Evolutionary conservation across 2,888 invertebrate genomes (phyloP).

Genomic region (Iselma pallidipennis): DNA sequence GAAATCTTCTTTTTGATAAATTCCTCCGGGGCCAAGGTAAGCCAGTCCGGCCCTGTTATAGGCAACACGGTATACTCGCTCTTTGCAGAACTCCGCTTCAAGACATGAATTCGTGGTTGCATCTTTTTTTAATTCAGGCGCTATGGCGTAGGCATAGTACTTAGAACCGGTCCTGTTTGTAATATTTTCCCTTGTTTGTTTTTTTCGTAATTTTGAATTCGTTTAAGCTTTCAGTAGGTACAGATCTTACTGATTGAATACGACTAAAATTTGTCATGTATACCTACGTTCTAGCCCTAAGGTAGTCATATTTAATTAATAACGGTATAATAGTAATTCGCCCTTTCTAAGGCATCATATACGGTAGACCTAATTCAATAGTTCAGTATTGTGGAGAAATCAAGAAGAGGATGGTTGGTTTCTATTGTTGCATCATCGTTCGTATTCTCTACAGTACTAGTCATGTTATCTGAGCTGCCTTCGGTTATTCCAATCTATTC

Average conservation of each 20-base stretch:
- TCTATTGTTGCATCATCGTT: conserved; percentile 14
- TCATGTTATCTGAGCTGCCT: no score
- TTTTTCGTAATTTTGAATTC: neutral
- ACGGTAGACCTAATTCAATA: conserved; percentile 21
- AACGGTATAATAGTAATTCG: conserved; percentile 21
- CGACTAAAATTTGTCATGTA: conserved; percentile 2
- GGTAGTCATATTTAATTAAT: conserved; percentile 26
- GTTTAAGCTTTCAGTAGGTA: neutral
- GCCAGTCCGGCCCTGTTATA: no score
- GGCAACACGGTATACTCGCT: no score
- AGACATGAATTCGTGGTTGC: no score
- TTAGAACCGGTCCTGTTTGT: no score
- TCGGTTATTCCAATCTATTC: no score
- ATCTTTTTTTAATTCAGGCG: no score
- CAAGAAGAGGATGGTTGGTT: neutral
- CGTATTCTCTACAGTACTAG: neutral
- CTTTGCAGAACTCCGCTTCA: no score
- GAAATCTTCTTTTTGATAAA: no score
- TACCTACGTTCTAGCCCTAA: conserved; percentile 8
- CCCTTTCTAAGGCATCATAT: conserved; percentile 9
- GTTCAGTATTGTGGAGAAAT: neutral
- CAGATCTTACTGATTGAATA: neutral
- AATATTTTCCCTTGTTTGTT: neutral
- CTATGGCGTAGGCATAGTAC: no score
- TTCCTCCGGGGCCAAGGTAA: no score